Base-by-base conservation (phyloP, 2,888 invertebrate species). In the Parthenolecanium corni region DNA sequence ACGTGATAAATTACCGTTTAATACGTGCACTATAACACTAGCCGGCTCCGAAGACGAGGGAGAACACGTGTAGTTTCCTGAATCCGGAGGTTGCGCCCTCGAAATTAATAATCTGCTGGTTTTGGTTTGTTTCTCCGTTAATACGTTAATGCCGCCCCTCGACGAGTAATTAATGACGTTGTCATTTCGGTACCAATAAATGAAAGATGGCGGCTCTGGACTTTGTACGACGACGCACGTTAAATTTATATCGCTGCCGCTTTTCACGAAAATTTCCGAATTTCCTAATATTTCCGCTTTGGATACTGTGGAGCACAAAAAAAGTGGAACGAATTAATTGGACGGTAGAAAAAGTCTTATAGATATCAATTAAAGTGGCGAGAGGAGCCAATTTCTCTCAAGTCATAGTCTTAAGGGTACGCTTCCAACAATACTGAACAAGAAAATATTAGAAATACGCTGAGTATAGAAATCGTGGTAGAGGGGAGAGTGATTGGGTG, bases 161-260 rank as follows among this genome's bases (percentile, higher is more conserved):
- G 76, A 77, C 64, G 78, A 78, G 71, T 79, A 80, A 74, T 79
- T 80, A 74, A 80, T 77, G 58, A 79, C 78, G 69, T 77, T 73
- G 65, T 74, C 76, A 64, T 77, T 79, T 68, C 77, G 76, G 72
- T 80, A 79, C 80, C 80, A 80, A 71, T 74, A 76, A 71, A 82
- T 83, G 77, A 81, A 87, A 77, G 84, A 84, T 66, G 87, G 86
- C 51, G 86, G 86, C 72, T 86, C 86, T 36, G 86, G 86, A 66
- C 86, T 86, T 77, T 89, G 82, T 70, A 85, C 81, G 66, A 88
- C 88, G 72, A 87, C 81, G 77, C 90, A 90, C 71, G 89, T 91
- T 75, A 91, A 81, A 79, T 90, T 91, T 77, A 91, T 89, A 79
- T 90, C 89, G 72, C 88, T 89, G 69, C 90, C 90, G 71, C 87